phyloP scores from a whole-genome alignment of 2,113 vertebrate genomes.

The Rafetus swinhoei region DNA sequence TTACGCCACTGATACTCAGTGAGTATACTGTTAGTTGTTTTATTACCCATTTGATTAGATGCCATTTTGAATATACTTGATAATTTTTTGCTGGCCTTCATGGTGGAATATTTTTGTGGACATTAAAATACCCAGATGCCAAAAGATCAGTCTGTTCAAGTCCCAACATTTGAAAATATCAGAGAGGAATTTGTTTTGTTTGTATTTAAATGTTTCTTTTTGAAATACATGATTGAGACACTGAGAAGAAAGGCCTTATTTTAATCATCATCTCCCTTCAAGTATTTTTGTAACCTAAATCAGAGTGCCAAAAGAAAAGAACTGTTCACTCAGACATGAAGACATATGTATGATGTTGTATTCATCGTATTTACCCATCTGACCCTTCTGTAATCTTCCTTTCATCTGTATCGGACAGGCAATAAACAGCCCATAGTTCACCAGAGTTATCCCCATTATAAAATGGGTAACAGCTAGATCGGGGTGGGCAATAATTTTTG shows the following conservation, averaged over 20 bases:
- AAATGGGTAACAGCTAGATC: no score
- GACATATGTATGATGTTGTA: background rate
- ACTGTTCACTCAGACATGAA: background rate
- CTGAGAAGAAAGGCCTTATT: background rate
- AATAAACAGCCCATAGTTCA: no score
- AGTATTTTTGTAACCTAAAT: background rate
- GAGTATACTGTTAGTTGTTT: background rate
- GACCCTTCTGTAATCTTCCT: background rate
- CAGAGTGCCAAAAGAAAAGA: background rate
- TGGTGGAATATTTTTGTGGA: background rate
- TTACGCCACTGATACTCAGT: background rate
- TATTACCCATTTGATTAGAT: background rate
- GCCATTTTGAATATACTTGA: background rate
- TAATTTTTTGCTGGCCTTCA: background rate
- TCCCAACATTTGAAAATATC: background rate
- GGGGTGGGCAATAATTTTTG: no score
- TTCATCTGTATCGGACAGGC: background rate
- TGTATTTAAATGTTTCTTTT: background rate
- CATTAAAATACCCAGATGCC: background rate
- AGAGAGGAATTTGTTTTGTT: background rate
- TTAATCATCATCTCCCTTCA: background rate
- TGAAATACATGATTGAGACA: background rate
- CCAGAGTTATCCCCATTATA: no score
- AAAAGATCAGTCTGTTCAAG: background rate
- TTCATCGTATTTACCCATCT: background rate